Conservation (phyloP, 2,888 invertebrate species). For the Sarcophaga carnaria region DNA sequence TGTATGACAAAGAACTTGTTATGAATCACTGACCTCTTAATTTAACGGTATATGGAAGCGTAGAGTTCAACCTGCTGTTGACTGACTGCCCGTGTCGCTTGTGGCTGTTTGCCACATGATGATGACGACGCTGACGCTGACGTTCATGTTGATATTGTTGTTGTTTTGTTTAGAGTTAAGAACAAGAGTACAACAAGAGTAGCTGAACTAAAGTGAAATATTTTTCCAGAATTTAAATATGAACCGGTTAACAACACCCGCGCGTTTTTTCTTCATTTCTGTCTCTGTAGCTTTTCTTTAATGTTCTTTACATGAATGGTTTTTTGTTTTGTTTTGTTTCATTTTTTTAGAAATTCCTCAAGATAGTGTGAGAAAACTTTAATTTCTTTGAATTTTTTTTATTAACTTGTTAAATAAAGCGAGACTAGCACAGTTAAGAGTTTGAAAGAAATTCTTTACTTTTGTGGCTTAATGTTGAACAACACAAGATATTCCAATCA, state of each 20-base stretch:
- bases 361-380: constrained; percentile 52
- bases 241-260: constrained; percentile 64
- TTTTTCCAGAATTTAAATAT: constrained; percentile 55
- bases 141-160: constrained; percentile 2
- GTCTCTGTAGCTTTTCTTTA: neutral
- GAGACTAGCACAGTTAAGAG: neutral
- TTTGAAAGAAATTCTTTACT: neutral
- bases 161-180: neutral
- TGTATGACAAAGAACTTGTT: constrained; percentile 57
- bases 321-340: neutral
- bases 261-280: constrained; percentile 31
- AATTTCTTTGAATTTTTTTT: constrained; percentile 28
- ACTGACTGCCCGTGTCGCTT: neutral
- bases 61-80: constrained; percentile 53
- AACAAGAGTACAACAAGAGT: constrained; percentile 18
- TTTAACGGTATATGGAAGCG: constrained; percentile 60
- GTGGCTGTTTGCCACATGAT: neutral
- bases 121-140: constrained; percentile 10
- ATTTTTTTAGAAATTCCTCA: constrained; percentile 13
- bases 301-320: neutral
- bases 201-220: neutral
- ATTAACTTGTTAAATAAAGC: neutral
- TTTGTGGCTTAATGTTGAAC: neutral
- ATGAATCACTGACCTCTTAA: constrained; percentile 65
- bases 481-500: too few relatives aligned